Evolutionary conservation across 2,888 invertebrate species (phyloP), one percentile per base, ranked within the genome.

Genomic region (Nephrotoma flavescens): DNA sequence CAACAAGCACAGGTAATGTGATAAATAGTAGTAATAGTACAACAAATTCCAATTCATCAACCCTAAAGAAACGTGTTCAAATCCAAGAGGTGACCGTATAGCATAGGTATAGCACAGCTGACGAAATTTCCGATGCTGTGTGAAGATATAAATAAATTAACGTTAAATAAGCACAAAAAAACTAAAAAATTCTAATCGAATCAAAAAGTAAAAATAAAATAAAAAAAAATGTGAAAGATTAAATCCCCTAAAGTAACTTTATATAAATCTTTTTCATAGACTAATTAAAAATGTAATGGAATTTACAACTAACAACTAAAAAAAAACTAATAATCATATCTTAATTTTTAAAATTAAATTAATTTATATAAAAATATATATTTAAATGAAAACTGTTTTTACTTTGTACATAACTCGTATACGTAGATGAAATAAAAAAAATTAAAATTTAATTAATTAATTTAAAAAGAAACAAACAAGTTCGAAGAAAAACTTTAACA

Each of bases 101-200:
- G 42, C 86, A 86, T 42, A 86, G 86, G 86, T 86, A 86, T 83
- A 86, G 86, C 86, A 86, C 86, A 86, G 86, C 86, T 47, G 86
- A 86, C 57, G 86, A 7, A 41, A 57, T 52, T 6, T 44, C 86
- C 41, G 86, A 86, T 15, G 86, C 86, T 86, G 86, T 86, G 86
- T 86, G 86, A 86, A 71, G 71, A 71, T 19, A 71, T 71, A 71
- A 71, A 71, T 71, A 31, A 71, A 71, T 31, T 2, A 71, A 7
- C 9, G 44, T 71, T 71, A 9, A 31, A 71, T 71, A 71, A 52
- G 15, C 52, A 52, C 6, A 15, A 52, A 15, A 19, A 52, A 44
- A 44, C 44, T 44, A 44, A 52, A 52, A 19, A 52, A 6, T 52
- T 52, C 7, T 15, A 52, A 71, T 71, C 71, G 9, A 71, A 71